Percentiles rank a stretch among this genome's conserved stretches.
These are phyloP conservation scores for Epinephelus coioides DNA, from an alignment of 2,797 vertebrate genomes.

Conservation along the genomic window DNA sequence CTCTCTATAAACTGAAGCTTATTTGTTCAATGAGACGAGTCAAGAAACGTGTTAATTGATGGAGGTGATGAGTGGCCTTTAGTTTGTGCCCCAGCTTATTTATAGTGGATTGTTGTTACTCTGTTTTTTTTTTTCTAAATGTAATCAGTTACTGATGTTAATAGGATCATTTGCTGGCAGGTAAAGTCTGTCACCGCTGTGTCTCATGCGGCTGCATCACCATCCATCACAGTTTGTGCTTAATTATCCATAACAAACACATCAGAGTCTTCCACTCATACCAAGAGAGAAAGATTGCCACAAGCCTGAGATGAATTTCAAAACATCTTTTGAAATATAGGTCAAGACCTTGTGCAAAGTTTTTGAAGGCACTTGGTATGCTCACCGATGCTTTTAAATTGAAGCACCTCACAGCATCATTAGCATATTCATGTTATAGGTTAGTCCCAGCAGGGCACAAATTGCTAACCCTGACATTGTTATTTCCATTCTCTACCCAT, in stretches of 20 bases:
- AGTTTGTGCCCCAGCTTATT: neutral
- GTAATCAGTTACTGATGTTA: slow-evolving; percentile 37
- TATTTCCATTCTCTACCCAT: slow-evolving; percentile 5
- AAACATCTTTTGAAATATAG: slow-evolving; percentile 41
- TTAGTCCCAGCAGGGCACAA: slow-evolving; percentile 19
- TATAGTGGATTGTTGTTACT: neutral
- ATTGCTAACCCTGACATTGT: slow-evolving; percentile 17
- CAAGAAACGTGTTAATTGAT: neutral
- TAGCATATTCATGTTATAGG: slow-evolving; percentile 29
- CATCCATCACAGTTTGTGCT: slow-evolving; percentile 24
- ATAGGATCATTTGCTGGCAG: slow-evolving; percentile 33
- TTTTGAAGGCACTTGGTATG: slow-evolving; percentile 25
- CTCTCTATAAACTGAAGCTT: neutral
- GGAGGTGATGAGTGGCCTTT: neutral
- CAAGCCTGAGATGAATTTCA: slow-evolving; percentile 22
- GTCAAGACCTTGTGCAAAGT: slow-evolving; percentile 28
- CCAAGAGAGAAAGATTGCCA: neutral
- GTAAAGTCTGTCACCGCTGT: slow-evolving; percentile 32
- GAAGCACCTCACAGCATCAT: slow-evolving; percentile 1
- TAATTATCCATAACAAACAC: slow-evolving; percentile 53
- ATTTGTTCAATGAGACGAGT: neutral
- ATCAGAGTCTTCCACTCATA: slow-evolving; percentile 4
- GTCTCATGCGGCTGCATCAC: slow-evolving; percentile 35
- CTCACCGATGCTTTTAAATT: neutral
- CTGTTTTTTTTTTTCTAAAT: neutral